Base-by-base conservation (phyloP, 1,140 invertebrate genomes). In the Drosophila virilis region DNA sequence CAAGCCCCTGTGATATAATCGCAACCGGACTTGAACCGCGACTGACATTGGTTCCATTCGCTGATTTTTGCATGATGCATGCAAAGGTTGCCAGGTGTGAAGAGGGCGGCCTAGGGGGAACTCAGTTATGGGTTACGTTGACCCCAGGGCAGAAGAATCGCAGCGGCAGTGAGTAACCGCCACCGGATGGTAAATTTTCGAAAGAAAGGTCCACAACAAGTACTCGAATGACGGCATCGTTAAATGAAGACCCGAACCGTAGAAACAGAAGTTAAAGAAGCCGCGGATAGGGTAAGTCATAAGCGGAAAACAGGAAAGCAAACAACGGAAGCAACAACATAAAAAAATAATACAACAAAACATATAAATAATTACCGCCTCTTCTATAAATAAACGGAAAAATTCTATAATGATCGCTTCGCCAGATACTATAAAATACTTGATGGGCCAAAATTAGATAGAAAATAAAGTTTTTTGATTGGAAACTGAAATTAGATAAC, bases 1-100 rank as follows among this genome's bases (percentile, higher is more conserved):
- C 50, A 43, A 61, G 55, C 69, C 62, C 38, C 38, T 61, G 43
- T 79, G 77, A 79, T 79, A 79, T 79, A 79, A 78, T 79, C 74
- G 62, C 68, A 60, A 54, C 38, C 74, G 74, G 72, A 78, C 72
- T 75, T 78, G 76, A 65, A 74, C 65, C 65, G 66, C 61, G 68
- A 73, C 74, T 77, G 77, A 80, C 77, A 80, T 80, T 80, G 77
- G 77, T 80, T 80, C 77, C 77, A 67, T 70, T 80, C 69, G 74
- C 64, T 80, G 77, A 72, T 72, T 80, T 78, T 76, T 67, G 76
- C 68, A 78, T 78, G 76, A 78, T 78, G 76, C 68, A 71, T 71
- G 74, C 73, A 78, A 61, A 70, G 61, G 61, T 77, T 68, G 64
- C 46, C 59, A 28, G 22, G 51, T 68, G 60, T 35, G 58, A 22